A percentile compares a stretch with the other conserved stretches of the same genome.
phyloP scores from a whole-genome alignment of 2,113 vertebrate genomes.

The Caranx ignobilis region DNA sequence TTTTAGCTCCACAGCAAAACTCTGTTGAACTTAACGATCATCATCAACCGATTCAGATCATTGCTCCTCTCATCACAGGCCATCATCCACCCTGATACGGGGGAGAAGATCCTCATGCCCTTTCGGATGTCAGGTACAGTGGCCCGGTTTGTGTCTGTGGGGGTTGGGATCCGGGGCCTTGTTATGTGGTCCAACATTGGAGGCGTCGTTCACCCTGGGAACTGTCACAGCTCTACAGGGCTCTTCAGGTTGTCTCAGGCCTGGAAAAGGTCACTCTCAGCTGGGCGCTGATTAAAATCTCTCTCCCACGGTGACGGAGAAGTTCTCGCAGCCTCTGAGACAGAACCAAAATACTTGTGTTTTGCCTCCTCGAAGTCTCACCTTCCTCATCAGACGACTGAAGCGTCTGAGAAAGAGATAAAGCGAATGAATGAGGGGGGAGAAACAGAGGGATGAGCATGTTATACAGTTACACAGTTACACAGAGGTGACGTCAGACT shows the following conservation, averaged over 20 bases:
- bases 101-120: conserved; percentile 97
- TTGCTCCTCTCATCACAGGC: conserved; percentile 82
- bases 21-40: conserved; percentile 22
- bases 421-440: conserved; percentile 5
- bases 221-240: conserved; percentile 64
- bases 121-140: conserved; percentile 96
- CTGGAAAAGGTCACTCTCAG: conserved; percentile 84
- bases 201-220: conserved; percentile 59
- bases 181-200: conserved; percentile 72
- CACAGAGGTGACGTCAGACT: background rate
- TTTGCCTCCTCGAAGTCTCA: conserved; percentile 65
- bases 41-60: conserved; percentile 34
- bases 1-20: background rate
- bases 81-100: conserved; percentile 94
- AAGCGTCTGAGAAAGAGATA: background rate
- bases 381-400: conserved; percentile 47
- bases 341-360: conserved; percentile 61
- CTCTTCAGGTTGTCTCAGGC: conserved; percentile 68
- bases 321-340: conserved; percentile 41
- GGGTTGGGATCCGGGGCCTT: conserved; percentile 58
- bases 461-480: background rate
- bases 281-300: conserved; percentile 84
- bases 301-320: conserved; percentile 65
- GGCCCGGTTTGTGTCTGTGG: conserved; percentile 25
- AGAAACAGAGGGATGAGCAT: conserved; percentile 20